Conservation (phyloP, 2,113 vertebrate species). For the Oreochromis spilurus region DNA sequence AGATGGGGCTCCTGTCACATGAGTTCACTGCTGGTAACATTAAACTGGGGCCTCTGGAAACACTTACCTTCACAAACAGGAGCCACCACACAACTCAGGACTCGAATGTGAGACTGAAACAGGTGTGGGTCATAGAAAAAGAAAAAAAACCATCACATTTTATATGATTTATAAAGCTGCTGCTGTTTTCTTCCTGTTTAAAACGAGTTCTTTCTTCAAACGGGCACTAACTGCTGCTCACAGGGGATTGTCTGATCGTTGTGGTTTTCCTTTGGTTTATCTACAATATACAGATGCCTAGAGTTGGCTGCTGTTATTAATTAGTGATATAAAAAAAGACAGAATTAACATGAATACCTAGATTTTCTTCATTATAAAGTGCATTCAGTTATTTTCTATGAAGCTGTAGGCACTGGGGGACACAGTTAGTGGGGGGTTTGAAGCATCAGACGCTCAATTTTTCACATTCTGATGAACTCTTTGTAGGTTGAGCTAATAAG, state of each 20-base stretch:
- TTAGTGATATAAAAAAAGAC: neutral
- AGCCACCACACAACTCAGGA: accelerated
- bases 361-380: neutral
- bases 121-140: neutral
- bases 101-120: accelerated
- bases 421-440: neutral
- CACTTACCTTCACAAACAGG: neutral
- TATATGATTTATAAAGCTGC: neutral
- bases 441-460: accelerated
- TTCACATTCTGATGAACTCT: neutral
- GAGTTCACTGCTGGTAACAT: neutral
- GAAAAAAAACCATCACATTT: neutral
- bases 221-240: accelerated
- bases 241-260: neutral
- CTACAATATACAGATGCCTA: accelerated
- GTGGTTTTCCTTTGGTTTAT: neutral
- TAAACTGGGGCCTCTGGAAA: neutral
- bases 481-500: neutral
- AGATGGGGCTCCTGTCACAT: neutral
- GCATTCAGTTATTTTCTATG: neutral
- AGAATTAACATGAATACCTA: neutral
- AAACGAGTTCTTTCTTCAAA: accelerated
- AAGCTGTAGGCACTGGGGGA: neutral
- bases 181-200: accelerated
- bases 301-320: accelerated